A percentile compares a stretch with the other conserved stretches of the same genome.
Evolutionary conservation across 2,888 invertebrate species (phyloP).

Genomic region (Taphrorychus bicolor): DNA sequence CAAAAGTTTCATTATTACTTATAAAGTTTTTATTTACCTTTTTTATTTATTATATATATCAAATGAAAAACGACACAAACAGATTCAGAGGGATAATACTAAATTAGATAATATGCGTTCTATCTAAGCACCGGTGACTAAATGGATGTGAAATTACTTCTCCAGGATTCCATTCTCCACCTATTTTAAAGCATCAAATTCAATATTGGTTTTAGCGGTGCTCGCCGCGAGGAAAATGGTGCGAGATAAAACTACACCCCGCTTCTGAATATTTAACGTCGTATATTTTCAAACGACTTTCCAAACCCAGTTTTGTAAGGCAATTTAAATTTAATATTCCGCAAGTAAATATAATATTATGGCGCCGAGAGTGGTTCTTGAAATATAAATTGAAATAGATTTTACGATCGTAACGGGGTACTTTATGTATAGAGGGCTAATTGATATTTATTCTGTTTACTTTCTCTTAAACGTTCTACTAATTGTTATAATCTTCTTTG

Average conservation of each 20-base stretch:
- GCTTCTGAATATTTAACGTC: conserved; percentile 1
- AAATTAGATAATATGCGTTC: neutral
- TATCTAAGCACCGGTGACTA: neutral
- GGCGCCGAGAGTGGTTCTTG: neutral
- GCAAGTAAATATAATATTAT: neutral
- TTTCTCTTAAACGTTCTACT: too few species aligned
- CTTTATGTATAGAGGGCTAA: too few species aligned
- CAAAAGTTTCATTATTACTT: neutral
- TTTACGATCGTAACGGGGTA: too few species aligned
- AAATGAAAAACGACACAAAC: too few species aligned
- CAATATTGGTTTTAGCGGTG: neutral
- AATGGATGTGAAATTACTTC: neutral
- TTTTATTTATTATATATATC: too few species aligned
- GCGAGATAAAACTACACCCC: neutral
- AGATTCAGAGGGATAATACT: too few species aligned
- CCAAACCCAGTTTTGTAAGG: neutral
- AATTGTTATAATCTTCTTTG: too few species aligned
- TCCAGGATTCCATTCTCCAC: neutral
- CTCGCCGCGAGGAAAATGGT: neutral
- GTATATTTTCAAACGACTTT: conserved; percentile 1
- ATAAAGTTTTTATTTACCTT: neutral
- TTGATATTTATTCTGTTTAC: too few species aligned
- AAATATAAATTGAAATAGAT: conserved; percentile 5
- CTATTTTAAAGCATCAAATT: neutral
- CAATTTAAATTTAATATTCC: conserved; percentile 11